phyloP scores from a whole-genome alignment of 1,140 invertebrate genomes.

The Diuraphis noxia region DNA sequence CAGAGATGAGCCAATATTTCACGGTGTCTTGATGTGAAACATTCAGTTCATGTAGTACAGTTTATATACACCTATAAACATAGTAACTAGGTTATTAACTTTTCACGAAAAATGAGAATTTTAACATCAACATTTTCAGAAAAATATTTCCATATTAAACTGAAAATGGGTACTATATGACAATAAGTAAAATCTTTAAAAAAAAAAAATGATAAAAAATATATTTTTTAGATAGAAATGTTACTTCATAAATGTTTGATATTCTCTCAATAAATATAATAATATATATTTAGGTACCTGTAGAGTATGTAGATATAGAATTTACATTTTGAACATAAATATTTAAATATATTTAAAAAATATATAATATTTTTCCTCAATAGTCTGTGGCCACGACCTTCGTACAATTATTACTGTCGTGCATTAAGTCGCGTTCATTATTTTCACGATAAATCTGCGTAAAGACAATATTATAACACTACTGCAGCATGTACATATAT shows the following conservation, averaged over 20 bases:
- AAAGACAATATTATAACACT: neutral
- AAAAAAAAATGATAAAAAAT: neutral
- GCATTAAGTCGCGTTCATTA: neutral
- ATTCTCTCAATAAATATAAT: neutral
- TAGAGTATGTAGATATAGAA: neutral
- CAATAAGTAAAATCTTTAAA: too few species aligned
- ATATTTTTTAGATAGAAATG: too few species aligned
- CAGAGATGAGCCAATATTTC: neutral
- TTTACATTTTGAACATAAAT: neutral
- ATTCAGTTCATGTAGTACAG: neutral
- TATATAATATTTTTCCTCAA: neutral
- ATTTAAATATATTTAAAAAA: neutral
- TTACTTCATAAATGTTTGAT: too few species aligned
- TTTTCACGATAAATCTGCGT: neutral
- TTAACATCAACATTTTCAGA: neutral
- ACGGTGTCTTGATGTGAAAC: neutral
- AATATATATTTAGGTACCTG: too few species aligned
- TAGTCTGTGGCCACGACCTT: neutral
- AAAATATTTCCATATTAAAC: neutral
- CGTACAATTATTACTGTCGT: neutral
- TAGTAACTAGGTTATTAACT: neutral
- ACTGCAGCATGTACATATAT: neutral
- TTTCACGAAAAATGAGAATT: neutral
- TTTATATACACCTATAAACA: neutral
- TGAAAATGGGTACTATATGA: neutral